phyloP scores from a whole-genome alignment of 2,113 vertebrate genomes.

The Bolborhynchus lineola region DNA sequence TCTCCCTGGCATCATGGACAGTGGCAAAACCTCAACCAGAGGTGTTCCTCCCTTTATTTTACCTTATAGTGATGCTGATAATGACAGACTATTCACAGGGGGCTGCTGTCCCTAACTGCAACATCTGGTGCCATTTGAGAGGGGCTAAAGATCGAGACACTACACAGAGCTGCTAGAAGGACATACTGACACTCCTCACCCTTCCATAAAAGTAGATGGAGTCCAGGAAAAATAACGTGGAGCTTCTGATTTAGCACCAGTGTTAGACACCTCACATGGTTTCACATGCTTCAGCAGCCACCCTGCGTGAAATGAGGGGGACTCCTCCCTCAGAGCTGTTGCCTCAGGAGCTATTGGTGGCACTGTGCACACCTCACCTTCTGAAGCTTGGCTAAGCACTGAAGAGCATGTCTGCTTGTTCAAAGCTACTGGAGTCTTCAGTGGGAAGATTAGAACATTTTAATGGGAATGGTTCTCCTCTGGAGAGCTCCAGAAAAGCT shows the following conservation, averaged over 20 bases:
- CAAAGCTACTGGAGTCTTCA: neutral
- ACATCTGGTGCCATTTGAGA: neutral
- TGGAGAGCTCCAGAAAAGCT: neutral
- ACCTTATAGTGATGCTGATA: neutral
- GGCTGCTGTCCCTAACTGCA: neutral
- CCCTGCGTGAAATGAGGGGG: neutral
- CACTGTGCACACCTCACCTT: neutral
- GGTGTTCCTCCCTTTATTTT: neutral
- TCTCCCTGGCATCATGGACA: neutral
- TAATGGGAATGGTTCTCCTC: neutral
- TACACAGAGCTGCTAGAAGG: neutral
- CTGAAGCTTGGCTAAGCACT: neutral
- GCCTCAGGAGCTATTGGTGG: neutral
- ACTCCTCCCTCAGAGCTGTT: neutral
- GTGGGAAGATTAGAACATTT: neutral
- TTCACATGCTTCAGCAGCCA: neutral
- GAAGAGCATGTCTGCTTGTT: neutral
- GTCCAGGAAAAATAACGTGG: neutral
- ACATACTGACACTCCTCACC: neutral
- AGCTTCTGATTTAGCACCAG: neutral
- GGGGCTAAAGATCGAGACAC: neutral
- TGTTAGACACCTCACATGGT: neutral
- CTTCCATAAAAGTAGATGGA: neutral
- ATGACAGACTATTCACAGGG: neutral
- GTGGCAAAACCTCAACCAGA: neutral